phyloP scores from a whole-genome alignment of 2,113 vertebrate species.

The Dermatemys mawii region DNA sequence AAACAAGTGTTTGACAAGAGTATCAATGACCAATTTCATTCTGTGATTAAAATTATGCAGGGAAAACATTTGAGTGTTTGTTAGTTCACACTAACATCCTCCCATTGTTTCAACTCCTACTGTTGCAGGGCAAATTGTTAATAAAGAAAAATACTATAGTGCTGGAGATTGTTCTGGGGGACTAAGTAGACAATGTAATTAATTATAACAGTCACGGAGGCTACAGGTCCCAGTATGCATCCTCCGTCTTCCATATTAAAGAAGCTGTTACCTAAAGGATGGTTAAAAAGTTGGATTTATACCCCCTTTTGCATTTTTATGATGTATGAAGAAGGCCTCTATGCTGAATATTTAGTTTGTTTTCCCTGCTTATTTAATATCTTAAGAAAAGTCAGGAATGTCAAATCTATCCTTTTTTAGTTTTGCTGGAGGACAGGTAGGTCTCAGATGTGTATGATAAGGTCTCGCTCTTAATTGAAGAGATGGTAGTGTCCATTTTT shows the following conservation, averaged over 20 bases:
- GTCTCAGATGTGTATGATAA: background rate
- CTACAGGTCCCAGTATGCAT: background rate
- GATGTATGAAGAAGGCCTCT: background rate
- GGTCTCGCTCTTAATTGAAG: fast-evolving
- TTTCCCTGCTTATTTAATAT: conserved; percentile 7
- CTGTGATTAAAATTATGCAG: conserved; percentile 54
- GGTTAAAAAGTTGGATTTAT: conserved; percentile 18
- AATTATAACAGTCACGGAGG: background rate
- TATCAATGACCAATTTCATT: conserved; percentile 42
- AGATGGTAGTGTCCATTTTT: background rate
- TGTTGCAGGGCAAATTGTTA: background rate
- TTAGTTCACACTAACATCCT: conserved; percentile 51
- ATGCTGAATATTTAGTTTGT: conserved; percentile 18
- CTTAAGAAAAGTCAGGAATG: background rate
- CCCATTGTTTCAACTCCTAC: conserved; percentile 20
- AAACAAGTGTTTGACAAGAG: conserved; percentile 58
- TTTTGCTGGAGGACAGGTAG: background rate
- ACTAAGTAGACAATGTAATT: conserved; percentile 19
- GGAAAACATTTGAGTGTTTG: conserved; percentile 54
- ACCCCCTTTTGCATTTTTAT: background rate
- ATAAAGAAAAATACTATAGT: conserved; percentile 19
- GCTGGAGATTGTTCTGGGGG: conserved; percentile 16
- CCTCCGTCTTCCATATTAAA: conserved; percentile 1
- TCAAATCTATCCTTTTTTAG: background rate
- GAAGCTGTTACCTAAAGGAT: conserved; percentile 8